Evolutionary conservation across 2,888 invertebrate genomes (phyloP).

Genomic region (Cantharis rustica): DNA sequence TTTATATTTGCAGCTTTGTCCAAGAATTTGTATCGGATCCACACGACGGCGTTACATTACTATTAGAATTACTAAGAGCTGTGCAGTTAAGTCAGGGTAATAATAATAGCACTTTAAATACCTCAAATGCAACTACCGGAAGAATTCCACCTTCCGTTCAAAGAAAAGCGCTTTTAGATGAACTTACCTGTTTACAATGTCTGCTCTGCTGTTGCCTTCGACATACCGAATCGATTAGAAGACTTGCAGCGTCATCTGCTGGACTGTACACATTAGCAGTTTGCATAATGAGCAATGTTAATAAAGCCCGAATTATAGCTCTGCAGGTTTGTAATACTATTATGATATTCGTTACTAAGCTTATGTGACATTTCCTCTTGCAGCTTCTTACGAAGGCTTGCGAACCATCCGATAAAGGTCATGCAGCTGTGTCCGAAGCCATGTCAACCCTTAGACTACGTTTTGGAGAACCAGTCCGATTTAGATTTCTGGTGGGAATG

Average conservation of each 20-base stretch:
- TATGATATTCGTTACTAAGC: not conserved
- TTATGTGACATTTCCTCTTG: slow-evolving; percentile 37
- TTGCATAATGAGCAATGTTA: slow-evolving; percentile 86
- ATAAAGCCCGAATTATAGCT: slow-evolving; percentile 81
- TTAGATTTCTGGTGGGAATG: slow-evolving; percentile 88
- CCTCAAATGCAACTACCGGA: slow-evolving; percentile 51
- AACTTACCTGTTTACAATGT: slow-evolving; percentile 88
- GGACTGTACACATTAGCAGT: slow-evolving; percentile 85
- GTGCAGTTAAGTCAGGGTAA: slow-evolving; percentile 82
- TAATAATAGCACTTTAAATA: slow-evolving; percentile 48
- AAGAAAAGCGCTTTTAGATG: slow-evolving; percentile 79
- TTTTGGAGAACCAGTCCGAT: slow-evolving; percentile 91
- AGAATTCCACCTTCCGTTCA: slow-evolving; percentile 70
- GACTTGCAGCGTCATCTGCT: slow-evolving; percentile 76
- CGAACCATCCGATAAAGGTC: slow-evolving; percentile 74
- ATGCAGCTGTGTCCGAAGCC: slow-evolving; percentile 87
- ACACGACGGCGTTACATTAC: slow-evolving; percentile 82
- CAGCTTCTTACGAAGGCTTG: slow-evolving; percentile 86
- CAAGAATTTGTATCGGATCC: slow-evolving; percentile 90
- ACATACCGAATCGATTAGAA: slow-evolving; percentile 78
- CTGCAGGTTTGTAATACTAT: slow-evolving; percentile 69
- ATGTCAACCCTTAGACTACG: slow-evolving; percentile 84
- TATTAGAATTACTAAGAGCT: slow-evolving; percentile 83
- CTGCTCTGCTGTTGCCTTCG: slow-evolving; percentile 79
- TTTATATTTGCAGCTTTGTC: slow-evolving; percentile 77